A percentile compares a stretch with the other conserved stretches of the same genome.
These are phyloP conservation scores for Hyperoodon ampullatus DNA, from an alignment of 2,113 vertebrate species.

Conservation along the genomic window DNA sequence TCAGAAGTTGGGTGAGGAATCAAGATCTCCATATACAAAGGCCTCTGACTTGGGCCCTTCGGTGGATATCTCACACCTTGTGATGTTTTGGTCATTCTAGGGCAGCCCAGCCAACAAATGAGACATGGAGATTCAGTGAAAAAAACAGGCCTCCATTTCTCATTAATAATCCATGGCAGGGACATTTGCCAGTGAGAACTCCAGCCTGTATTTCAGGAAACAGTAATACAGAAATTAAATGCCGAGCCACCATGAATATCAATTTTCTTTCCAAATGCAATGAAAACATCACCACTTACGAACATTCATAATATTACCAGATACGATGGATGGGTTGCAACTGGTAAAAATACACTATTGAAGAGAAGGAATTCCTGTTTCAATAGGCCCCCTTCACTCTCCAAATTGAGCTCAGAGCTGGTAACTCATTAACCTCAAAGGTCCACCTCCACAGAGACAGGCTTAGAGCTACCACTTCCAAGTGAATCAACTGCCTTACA, in stretches of 20 bases:
- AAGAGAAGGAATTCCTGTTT: not conserved
- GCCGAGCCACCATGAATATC: not conserved
- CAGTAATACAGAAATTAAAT: not conserved
- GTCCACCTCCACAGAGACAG: not conserved
- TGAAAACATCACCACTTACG: rapidly evolving
- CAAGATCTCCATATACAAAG: rapidly evolving
- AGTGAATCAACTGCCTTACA: not conserved
- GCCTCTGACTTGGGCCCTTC: rapidly evolving
- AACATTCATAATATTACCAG: rapidly evolving
- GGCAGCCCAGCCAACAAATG: not conserved
- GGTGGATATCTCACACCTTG: rapidly evolving
- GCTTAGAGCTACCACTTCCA: not conserved
- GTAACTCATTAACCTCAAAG: not conserved
- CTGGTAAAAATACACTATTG: too few species aligned
- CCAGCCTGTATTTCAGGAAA: not conserved
- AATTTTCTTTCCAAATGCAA: not conserved
- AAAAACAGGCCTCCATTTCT: not conserved
- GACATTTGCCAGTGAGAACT: not conserved
- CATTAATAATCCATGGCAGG: not conserved
- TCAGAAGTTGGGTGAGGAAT: not conserved
- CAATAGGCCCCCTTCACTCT: rapidly evolving
- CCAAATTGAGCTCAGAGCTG: not conserved
- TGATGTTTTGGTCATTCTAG: rapidly evolving
- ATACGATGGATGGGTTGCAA: rapidly evolving
- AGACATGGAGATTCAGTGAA: not conserved